Conservation (phyloP, 2,888 invertebrate species). For the Drosophila helvetica region DNA sequence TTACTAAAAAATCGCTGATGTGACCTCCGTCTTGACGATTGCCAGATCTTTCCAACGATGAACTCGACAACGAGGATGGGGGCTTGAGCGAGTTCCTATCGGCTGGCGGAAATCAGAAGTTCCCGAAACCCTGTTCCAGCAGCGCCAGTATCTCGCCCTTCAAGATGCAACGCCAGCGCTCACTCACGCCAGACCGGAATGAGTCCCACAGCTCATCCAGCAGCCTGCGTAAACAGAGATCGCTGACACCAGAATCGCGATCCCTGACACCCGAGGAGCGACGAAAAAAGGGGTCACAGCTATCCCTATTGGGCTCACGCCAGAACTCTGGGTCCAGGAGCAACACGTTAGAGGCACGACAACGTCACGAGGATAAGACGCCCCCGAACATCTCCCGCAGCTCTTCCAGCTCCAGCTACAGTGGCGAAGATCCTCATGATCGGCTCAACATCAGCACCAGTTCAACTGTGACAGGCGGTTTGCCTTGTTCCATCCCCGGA, state of each 20-base stretch:
- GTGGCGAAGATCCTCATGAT: conserved; percentile 78
- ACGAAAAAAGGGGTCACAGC: conserved; percentile 80
- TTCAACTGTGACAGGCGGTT: conserved; percentile 23
- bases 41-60: conserved; percentile 85
- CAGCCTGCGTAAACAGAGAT: conserved; percentile 82
- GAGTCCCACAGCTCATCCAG: conserved; percentile 83
- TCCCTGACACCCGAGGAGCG: conserved; percentile 83
- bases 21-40: not conserved
- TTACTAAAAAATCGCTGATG: too few relatives aligned
- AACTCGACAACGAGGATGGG: conserved; percentile 85
- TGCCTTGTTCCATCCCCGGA: conserved; percentile 14
- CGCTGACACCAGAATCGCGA: conserved; percentile 83
- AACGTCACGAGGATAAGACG: conserved; percentile 80
- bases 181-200: conserved; percentile 83
- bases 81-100: conserved; percentile 82
- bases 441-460: conserved; percentile 47
- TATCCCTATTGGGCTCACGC: conserved; percentile 80
- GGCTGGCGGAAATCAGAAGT: conserved; percentile 76
- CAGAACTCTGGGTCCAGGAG: conserved; percentile 83
- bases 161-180: conserved; percentile 82
- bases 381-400: conserved; percentile 81
- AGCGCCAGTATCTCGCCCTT: conserved; percentile 77
- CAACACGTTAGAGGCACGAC: conserved; percentile 83
- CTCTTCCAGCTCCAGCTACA: conserved; percentile 84
- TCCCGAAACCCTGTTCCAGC: conserved; percentile 50